Evolutionary conservation across 2,888 invertebrate species (phyloP).

Genomic region (Globia sparganii): DNA sequence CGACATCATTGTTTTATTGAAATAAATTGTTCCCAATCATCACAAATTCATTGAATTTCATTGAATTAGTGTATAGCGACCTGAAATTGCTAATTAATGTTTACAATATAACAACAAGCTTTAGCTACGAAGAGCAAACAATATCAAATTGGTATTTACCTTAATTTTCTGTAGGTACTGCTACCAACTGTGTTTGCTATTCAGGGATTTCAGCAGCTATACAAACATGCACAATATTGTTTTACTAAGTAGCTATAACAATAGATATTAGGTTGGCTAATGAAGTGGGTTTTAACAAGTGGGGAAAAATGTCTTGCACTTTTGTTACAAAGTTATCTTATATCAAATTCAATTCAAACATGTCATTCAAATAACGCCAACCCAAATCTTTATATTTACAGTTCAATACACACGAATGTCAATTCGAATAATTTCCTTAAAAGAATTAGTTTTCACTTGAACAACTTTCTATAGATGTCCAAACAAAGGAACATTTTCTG

Average conservation of each 20-base stretch:
- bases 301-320: neutral
- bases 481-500: conserved; percentile 26
- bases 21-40: conserved; percentile 24
- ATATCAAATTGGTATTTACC: conserved; percentile 57
- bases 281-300: neutral
- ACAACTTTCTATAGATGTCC: conserved; percentile 17
- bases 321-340: neutral
- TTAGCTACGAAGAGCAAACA: conserved; percentile 27
- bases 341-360: neutral
- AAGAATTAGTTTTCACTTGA: conserved; percentile 40
- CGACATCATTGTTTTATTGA: neutral
- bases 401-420: conserved; percentile 18
- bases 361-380: neutral
- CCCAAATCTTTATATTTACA: conserved; percentile 13
- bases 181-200: conserved; percentile 21
- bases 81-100: conserved; percentile 55
- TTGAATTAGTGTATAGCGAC: conserved; percentile 20
- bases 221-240: neutral
- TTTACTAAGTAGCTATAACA: neutral
- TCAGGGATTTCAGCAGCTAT: conserved; percentile 27
- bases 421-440: conserved; percentile 27
- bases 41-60: conserved; percentile 27
- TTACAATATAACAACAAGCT: conserved; percentile 44
- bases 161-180: conserved; percentile 40
- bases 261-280: neutral